Evolutionary conservation across 2,888 invertebrate genomes (phyloP).

Genomic region (Ectemnius continuus): DNA sequence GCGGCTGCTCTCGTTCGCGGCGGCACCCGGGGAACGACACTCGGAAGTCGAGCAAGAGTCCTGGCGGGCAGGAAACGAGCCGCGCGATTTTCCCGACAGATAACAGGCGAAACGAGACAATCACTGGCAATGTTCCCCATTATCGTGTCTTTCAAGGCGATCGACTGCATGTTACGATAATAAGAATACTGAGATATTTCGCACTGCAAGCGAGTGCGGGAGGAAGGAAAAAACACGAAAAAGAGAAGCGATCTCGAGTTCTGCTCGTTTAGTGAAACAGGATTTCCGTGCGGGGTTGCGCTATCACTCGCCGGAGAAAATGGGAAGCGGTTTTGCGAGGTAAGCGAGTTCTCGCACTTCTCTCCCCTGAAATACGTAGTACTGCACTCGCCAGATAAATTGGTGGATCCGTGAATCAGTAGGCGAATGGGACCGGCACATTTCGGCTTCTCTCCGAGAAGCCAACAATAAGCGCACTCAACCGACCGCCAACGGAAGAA

Average conservation of each 20-base stretch:
- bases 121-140: too few relatives aligned
- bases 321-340: background rate
- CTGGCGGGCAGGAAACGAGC: too few relatives aligned
- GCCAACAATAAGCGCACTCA: conserved; percentile 29
- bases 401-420: conserved; percentile 41
- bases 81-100: too few relatives aligned
- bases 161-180: too few relatives aligned
- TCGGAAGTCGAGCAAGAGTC: too few relatives aligned
- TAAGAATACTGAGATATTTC: too few relatives aligned
- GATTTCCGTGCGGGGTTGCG: background rate
- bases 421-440: conserved; percentile 23
- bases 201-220: too few relatives aligned
- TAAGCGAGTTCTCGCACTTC: conserved; percentile 35
- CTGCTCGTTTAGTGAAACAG: conserved; percentile 9
- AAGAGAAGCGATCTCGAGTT: background rate
- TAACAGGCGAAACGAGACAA: too few relatives aligned
- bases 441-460: conserved; percentile 31
- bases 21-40: too few relatives aligned
- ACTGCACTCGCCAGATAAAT: conserved; percentile 37
- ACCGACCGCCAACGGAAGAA: conserved; percentile 27
- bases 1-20: too few relatives aligned
- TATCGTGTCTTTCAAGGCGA: too few relatives aligned
- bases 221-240: too few relatives aligned
- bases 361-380: background rate
- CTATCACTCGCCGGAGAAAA: background rate